A percentile compares a stretch with the other conserved stretches of the same genome.
phyloP scores from a whole-genome alignment of 2,113 vertebrate genomes.

The Anseranas semipalmata region DNA sequence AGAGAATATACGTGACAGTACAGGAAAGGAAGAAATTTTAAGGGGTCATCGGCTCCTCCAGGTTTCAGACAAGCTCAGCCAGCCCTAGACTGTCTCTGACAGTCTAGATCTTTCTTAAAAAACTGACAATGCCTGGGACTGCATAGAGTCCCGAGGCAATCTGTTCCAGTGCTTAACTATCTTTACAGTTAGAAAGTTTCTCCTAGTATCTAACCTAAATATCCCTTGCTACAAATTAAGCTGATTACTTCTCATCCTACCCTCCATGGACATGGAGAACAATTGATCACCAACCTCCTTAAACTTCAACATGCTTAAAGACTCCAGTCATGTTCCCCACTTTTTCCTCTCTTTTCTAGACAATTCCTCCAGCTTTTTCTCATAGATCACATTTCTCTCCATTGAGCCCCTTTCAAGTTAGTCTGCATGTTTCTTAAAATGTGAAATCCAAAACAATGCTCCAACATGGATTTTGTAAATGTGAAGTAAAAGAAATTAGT shows the following conservation, averaged over 20 bases:
- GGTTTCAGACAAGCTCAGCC: not conserved
- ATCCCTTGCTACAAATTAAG: not conserved
- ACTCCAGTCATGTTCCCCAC: not conserved
- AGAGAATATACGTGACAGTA: not conserved
- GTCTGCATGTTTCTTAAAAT: not conserved
- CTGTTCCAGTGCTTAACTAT: not conserved
- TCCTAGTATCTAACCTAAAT: not conserved
- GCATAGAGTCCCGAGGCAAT: not conserved
- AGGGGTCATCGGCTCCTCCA: not conserved
- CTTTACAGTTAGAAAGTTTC: not conserved
- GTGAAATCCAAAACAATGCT: not conserved
- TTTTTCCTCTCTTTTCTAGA: not conserved
- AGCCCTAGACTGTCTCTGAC: not conserved
- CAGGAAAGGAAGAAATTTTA: not conserved
- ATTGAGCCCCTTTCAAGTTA: not conserved
- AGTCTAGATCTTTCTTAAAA: conserved; percentile 1
- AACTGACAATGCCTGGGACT: not conserved
- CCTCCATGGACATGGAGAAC: not conserved
- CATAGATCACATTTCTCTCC: not conserved
- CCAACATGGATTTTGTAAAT: not conserved
- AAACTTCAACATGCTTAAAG: not conserved
- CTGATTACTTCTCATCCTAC: not conserved
- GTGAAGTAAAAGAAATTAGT: not conserved
- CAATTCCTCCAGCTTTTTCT: not conserved
- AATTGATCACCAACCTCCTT: not conserved